Evolutionary conservation across 2,797 vertebrate species (phyloP).

Genomic region (Anguilla pacifica): DNA sequence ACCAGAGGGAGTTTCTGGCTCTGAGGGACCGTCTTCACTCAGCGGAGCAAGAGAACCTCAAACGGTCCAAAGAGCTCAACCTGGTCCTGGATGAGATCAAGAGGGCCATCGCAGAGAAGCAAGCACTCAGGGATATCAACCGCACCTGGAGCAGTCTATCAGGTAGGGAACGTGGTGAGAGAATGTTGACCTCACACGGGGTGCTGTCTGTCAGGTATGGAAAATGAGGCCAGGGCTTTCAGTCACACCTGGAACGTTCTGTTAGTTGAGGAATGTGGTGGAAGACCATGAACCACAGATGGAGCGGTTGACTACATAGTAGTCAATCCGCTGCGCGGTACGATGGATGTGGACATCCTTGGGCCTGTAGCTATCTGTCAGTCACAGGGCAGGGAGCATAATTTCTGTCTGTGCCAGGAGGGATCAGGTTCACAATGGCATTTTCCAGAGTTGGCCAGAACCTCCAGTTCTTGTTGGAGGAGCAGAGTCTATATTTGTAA

Average conservation of each 20-base stretch:
- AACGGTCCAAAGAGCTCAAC: conserved; percentile 94
- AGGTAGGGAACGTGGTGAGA: not conserved
- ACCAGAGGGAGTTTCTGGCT: conserved; percentile 93
- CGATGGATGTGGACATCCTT: no score
- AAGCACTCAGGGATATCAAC: conserved; percentile 89
- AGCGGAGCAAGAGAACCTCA: conserved; percentile 93
- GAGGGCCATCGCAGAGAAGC: conserved; percentile 90
- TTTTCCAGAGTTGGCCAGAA: not conserved
- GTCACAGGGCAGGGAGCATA: no score
- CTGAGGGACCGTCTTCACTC: conserved; percentile 89
- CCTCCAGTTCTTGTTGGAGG: not conserved
- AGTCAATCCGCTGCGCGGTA: not conserved
- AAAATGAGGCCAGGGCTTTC: not conserved
- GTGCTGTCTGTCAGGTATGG: not conserved
- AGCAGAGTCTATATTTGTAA: conserved; percentile 5
- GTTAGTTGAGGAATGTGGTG: not conserved
- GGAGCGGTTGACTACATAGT: not conserved
- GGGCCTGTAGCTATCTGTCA: not conserved
- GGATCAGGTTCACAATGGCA: not conserved
- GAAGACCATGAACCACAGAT: not conserved
- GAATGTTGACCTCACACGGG: not conserved
- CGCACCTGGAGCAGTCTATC: conserved; percentile 81
- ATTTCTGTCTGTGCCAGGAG: not conserved
- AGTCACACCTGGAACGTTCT: not conserved
- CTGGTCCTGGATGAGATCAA: conserved; percentile 97